Conservation (phyloP, 2,888 invertebrate genomes). For the Sarcophaga rosellei region DNA sequence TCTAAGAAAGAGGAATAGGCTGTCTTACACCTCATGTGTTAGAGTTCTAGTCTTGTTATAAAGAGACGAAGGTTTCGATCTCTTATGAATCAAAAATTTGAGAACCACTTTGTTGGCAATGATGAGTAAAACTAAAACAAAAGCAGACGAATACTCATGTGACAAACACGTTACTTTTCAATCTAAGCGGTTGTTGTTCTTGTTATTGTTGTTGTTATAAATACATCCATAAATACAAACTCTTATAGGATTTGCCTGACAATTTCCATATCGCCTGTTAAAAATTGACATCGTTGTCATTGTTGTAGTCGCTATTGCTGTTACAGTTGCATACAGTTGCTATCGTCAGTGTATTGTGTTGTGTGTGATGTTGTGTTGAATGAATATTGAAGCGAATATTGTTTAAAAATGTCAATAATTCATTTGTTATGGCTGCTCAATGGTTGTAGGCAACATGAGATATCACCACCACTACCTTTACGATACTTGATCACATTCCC, state of each 20-base stretch:
- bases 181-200: slow-evolving; percentile 11
- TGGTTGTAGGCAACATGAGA: slow-evolving; percentile 77
- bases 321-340: background rate
- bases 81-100: background rate
- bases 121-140: slow-evolving; percentile 29
- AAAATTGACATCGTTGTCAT: slow-evolving; percentile 7
- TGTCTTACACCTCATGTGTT: too few species aligned
- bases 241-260: slow-evolving; percentile 59
- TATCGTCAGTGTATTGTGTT: background rate
- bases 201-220: slow-evolving; percentile 27
- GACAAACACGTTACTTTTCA: slow-evolving; percentile 59
- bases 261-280: slow-evolving; percentile 66
- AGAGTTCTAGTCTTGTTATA: too few species aligned
- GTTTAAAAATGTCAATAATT: slow-evolving; percentile 81
- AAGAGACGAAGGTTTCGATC: too few species aligned
- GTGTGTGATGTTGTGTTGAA: slow-evolving; percentile 60
- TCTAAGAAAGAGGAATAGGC: too few species aligned
- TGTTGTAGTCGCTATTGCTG: slow-evolving; percentile 13
- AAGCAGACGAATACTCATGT: slow-evolving; percentile 50
- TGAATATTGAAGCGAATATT: slow-evolving; percentile 79
- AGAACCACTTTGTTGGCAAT: background rate
- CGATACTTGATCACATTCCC: slow-evolving; percentile 26
- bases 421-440: slow-evolving; percentile 81
- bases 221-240: background rate
- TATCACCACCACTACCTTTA: slow-evolving; percentile 70